Evolutionary conservation across 1,140 invertebrate genomes (phyloP), one percentile per base, ranked within the genome.

Genomic region (Cotesia chilonis): DNA sequence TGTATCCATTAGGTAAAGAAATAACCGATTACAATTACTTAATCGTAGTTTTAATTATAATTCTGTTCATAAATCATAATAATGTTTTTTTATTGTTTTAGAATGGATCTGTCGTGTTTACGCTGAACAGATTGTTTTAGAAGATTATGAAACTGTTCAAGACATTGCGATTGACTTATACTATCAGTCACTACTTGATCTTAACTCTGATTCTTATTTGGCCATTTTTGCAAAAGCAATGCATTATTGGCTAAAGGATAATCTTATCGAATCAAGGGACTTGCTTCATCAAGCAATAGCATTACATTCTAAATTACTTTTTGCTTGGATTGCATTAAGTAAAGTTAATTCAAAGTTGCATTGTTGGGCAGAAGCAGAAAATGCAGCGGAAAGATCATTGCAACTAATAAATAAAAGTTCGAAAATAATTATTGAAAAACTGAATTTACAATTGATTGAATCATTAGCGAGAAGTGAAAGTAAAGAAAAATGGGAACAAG

Each of bases 101-200:
- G 89, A 90, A 80, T 91, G 90, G 89, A 88, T 92, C 71, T 92
- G 91, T 77, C 87, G 88, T 80, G 81, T 88, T 1, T 92, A 89
- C 77, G 88, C 86, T 47, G 88, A 92, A 75, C 76, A 80, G 37
- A 81, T 76, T 54, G 80, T 89, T 38, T 78, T 87, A 20, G 70
- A 83, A 77, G 76, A 84, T 55, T 75, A 80, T 1, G 20, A 72
- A 3, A 36, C 51, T 64, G 75, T 82, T 75, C 67, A 82, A 14
- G 79, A 86, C 37, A 80, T 85, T n/a, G 61, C 86, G 73, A 89
- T 92, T 54, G 83, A 83, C 66, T 51, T 76, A 38, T 90, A 87
- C 75, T 87, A 83, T 70, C 81, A 87, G 41, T 77, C 78, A 70
- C 78, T 91, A 12, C 76, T 88, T 12, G 75, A 84, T 37, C 51